Evolutionary conservation across 2,888 invertebrate genomes (phyloP).

Genomic region (Endotricha flammealis): DNA sequence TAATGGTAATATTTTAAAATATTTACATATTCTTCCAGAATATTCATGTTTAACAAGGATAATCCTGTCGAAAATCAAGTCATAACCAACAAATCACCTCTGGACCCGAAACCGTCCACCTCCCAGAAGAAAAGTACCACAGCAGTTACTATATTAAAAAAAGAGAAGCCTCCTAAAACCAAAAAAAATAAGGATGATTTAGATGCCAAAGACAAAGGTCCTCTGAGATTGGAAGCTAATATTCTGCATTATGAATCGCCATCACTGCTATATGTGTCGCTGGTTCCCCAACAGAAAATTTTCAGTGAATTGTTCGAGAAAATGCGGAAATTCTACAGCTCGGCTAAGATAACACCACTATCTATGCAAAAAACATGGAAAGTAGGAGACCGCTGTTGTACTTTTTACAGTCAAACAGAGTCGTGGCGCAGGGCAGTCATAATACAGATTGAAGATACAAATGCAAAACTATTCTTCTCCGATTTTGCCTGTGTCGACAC

Average conservation of each 20-base stretch:
- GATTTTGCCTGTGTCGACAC: constrained; percentile 80
- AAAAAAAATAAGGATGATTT: constrained; percentile 36
- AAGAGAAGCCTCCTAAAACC: constrained; percentile 16
- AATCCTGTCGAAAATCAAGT: constrained; percentile 38
- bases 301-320: constrained; percentile 66
- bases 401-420: constrained; percentile 61
- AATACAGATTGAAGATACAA: constrained; percentile 48
- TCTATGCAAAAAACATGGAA: constrained; percentile 59
- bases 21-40: constrained; percentile 43
- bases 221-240: constrained; percentile 66
- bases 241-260: constrained; percentile 75
- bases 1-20: too few species aligned
- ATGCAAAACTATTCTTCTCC: constrained; percentile 78
- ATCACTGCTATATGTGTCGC: constrained; percentile 79
- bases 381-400: constrained; percentile 68
- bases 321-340: constrained; percentile 77
- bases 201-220: constrained; percentile 65
- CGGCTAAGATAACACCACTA: constrained; percentile 34
- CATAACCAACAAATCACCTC: constrained; percentile 39
- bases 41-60: constrained; percentile 48
- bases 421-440: constrained; percentile 81
- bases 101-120: constrained; percentile 22
- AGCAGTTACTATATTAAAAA: constrained; percentile 35
- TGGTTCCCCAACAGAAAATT: constrained; percentile 60
- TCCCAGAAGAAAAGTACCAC: constrained; percentile 23